Percentiles rank a stretch among this genome's conserved stretches.
Conservation (phyloP, 2,113 vertebrate genomes). For the Illadopsis cleaveri region DNA sequence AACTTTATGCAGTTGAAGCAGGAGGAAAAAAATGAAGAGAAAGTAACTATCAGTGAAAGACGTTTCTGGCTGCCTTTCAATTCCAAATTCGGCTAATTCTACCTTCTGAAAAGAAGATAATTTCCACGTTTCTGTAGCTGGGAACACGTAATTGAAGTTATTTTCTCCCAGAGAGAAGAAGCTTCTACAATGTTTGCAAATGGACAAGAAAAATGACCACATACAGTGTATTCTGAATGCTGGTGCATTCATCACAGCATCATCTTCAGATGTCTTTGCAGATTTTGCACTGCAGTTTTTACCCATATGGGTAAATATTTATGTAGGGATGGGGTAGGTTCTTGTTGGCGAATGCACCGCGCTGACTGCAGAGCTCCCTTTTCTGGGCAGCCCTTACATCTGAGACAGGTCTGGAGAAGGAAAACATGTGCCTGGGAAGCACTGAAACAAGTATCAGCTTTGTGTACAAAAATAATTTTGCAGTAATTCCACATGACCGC, state of each 20-base stretch:
- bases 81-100: slow-evolving; percentile 74
- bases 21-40: neutral
- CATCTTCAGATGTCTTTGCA: slow-evolving; percentile 41
- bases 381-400: neutral
- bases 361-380: neutral
- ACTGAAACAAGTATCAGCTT: neutral
- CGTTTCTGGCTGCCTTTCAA: slow-evolving; percentile 71
- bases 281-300: neutral
- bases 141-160: slow-evolving; percentile 79
- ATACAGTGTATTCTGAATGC: slow-evolving; percentile 14
- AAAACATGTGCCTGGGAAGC: neutral
- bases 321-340: neutral
- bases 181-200: slow-evolving; percentile 67
- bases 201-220: slow-evolving; percentile 67
- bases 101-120: slow-evolving; percentile 79
- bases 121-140: slow-evolving; percentile 73
- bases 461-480: neutral
- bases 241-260: slow-evolving; percentile 42
- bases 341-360: rapidly evolving
- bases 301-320: neutral
- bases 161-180: slow-evolving; percentile 72
- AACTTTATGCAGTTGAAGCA: slow-evolving; percentile 53
- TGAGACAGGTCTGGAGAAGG: neutral
- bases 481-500: neutral
- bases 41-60: slow-evolving; percentile 65